Conservation (phyloP, 2,797 vertebrate species). For the Tamandua tetradactyla region DNA sequence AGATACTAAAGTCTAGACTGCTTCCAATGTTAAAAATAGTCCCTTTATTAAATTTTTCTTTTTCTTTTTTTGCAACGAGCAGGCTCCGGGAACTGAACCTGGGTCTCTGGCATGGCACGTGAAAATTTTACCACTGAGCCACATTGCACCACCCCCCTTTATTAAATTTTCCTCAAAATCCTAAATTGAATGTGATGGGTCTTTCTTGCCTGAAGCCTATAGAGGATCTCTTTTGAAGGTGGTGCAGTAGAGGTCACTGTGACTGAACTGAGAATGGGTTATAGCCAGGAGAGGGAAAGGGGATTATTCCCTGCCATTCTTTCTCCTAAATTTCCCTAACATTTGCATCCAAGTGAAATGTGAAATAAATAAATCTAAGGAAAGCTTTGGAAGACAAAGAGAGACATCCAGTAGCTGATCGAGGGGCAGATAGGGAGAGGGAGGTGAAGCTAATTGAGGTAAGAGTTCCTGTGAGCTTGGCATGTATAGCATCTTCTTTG, state of each 20-base stretch:
- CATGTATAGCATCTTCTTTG: not conserved
- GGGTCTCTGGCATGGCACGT: no score
- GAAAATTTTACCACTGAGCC: no score
- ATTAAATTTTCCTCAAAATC: not conserved
- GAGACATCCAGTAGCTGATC: not conserved
- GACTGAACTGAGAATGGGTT: not conserved
- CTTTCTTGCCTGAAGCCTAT: not conserved
- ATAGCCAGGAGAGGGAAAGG: not conserved
- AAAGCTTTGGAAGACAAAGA: not conserved
- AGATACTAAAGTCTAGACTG: not conserved
- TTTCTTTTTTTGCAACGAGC: no score
- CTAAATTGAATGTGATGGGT: not conserved
- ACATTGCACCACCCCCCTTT: no score
- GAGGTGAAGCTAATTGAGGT: no score
- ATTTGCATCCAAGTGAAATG: not conserved
- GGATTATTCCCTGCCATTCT: not conserved
- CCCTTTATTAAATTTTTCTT: not conserved
- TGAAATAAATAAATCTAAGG: not conserved
- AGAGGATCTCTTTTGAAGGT: not conserved
- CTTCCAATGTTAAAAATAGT: not conserved
- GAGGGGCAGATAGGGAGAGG: not conserved
- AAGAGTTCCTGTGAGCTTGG: no score
- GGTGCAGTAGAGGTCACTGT: not conserved
- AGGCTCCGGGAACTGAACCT: no score
- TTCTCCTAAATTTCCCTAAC: not conserved